Base-by-base conservation (phyloP, 2,797 vertebrate species). In the Falco berigora region DNA sequence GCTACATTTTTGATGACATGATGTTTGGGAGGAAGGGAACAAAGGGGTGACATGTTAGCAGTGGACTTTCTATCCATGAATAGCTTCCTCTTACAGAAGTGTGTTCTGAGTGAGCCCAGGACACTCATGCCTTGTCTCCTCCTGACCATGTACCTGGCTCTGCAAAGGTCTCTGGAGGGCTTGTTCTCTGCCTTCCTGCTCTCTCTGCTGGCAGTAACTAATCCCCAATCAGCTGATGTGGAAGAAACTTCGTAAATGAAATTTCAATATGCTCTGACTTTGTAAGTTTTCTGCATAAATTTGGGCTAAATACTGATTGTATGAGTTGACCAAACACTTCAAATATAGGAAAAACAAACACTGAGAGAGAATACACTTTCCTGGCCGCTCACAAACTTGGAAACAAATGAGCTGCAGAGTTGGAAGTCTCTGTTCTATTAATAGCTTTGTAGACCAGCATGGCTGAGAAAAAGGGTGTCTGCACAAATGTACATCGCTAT, bases 221-320 rank as follows among this genome's bases (percentile, higher is more conserved):
- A 75, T 27, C 28, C 34, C 6, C 40, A n/a, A 7, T 44, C 61
- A 84, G 59, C 46, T 80, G 59, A 67, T 58, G 11, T 18, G 38
- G 44, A n/a, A 92, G 47, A 86, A 88, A 62, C 14, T 14, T 64
- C 23, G 36, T 30, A 58, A 74, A 58, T 16, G 12, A 73, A 44
- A 71, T 46, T 42, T 77, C n/a, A 59, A 5, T 36, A 56, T 36
- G 47, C 30, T 73, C 36, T 66, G 27, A 21, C 20, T 68, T n/a
- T 1, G 0, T 32, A 49, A 7, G 12, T 25, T 66, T 85, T 66
- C 58, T 5, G 1, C 8, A 7, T 30, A 73, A 44, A 5, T 4
- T 74, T 17, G 53, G 21, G 11, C 17, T 71, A 86, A 82, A 88
- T 40, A 63, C 5, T 66, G 52, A 16, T 30, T 49, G 19, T 30